Base-by-base conservation (phyloP, 2,797 vertebrate genomes). In the Platalea minor region DNA sequence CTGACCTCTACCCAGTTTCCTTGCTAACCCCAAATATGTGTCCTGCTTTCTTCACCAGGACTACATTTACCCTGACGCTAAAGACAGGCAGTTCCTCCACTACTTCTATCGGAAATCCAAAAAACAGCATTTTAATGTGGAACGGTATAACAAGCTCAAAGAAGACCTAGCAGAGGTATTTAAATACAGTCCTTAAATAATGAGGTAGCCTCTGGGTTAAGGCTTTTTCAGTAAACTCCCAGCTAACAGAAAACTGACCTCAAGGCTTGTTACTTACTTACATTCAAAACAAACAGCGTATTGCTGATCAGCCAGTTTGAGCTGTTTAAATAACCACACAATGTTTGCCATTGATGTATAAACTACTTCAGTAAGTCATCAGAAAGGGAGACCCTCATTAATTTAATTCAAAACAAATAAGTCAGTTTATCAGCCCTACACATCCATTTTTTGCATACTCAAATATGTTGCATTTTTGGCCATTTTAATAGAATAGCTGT, bases 51-150 rank as follows among this genome's bases (percentile, higher is more conserved):
- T 88, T 89, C 57, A 31, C 73, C 75, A 99, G 99, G 99, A 99
- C 96, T 99, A 99, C 54, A 11, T 99, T 53, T 99, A 99, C 92
- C 97, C 98, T 43, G 98, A 98, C 0, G 94, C 97, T 31, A 98
- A 98, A 94, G 98, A 99, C 94, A 97, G 99, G 89, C 99, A 99
- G 89, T 98, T 99, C 95, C 99, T 99, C 88, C 98, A 98, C 75
- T 98, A 98, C 97, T 99, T 99, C 97, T 97, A 99, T 75, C 98
- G 96, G 92, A 98, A 97, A 70, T 98, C 98, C 83, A 98, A 97
- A 94, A 98, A 85, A 21, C 98, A 98, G 63, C 93, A 81, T 31
- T 99, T 99, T 92, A 98, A 98, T 4, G 98, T 99, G 97, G 96
- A 98, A 25, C 98, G 96, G 56, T 99, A 99, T 94, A 99, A 99